These are phyloP conservation scores for Allolobophora icterica DNA, from an alignment of 2,888 invertebrate species.

Conservation along the genomic window DNA sequence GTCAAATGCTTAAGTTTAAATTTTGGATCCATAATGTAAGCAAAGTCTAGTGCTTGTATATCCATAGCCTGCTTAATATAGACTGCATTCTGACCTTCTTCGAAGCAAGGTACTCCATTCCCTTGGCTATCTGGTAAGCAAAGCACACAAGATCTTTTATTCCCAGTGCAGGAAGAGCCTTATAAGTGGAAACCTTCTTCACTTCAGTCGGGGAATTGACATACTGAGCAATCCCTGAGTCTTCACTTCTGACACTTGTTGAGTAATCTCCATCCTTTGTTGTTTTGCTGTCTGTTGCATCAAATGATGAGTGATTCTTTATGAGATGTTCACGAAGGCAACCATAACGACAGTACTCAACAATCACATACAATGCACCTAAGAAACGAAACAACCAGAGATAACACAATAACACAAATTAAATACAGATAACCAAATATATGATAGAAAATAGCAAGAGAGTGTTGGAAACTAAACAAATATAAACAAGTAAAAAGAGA, in stretches of 20 bases:
- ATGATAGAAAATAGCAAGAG: neutral
- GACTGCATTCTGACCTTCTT: slow-evolving; percentile 34
- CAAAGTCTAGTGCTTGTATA: neutral
- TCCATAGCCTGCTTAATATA: neutral
- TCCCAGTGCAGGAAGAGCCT: too few species aligned
- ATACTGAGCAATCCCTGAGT: neutral
- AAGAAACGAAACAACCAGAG: slow-evolving; percentile 68
- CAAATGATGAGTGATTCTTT: neutral
- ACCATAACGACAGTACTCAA: slow-evolving; percentile 91
- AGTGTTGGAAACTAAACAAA: neutral
- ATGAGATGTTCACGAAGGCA: slow-evolving; percentile 85
- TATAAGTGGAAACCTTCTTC: neutral
- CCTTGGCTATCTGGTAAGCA: slow-evolving; percentile 90
- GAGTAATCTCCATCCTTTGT: neutral
- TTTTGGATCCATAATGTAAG: neutral
- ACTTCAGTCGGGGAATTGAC: neutral
- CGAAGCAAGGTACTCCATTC: slow-evolving; percentile 92
- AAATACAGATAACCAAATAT: too few species aligned
- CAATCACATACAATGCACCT: slow-evolving; percentile 87
- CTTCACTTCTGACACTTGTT: neutral
- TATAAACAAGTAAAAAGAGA: neutral
- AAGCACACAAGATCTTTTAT: slow-evolving; percentile 86
- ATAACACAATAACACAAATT: too few species aligned
- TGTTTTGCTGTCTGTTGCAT: neutral
- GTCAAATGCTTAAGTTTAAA: neutral